Conservation (phyloP, 2,888 invertebrate genomes). For the Papilio demoleus region DNA sequence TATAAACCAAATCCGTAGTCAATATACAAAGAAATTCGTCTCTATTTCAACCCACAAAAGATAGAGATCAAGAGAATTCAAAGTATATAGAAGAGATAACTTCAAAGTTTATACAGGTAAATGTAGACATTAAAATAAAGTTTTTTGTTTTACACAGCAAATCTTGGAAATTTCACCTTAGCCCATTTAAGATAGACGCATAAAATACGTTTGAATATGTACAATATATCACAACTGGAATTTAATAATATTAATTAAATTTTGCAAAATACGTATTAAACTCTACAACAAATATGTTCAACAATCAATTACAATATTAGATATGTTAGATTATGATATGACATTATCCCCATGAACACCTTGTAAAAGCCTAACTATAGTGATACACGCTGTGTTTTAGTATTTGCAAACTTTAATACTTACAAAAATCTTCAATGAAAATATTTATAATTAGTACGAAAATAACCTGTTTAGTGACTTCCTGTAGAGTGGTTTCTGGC, state of each 20-base stretch:
- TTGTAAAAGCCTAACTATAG: constrained; percentile 25
- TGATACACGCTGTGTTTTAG: constrained; percentile 21
- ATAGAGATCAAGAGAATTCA: too few relatives aligned
- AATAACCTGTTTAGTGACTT: constrained; percentile 71
- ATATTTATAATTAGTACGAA: not conserved
- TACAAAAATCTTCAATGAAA: constrained; percentile 9
- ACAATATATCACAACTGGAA: not conserved
- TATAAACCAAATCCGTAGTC: too few relatives aligned
- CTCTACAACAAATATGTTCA: not conserved
- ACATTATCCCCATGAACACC: constrained; percentile 20
- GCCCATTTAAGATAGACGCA: not conserved
- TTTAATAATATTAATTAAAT: too few relatives aligned
- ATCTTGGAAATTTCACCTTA: not conserved
- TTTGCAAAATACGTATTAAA: too few relatives aligned
- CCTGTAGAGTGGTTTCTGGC: constrained; percentile 66
- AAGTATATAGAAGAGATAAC: too few relatives aligned
- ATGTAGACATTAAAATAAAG: too few relatives aligned
- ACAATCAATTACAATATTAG: constrained; percentile 7
- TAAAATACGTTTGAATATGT: not conserved
- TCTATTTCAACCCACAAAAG: too few relatives aligned
- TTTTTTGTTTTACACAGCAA: not conserved
- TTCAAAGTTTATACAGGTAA: too few relatives aligned
- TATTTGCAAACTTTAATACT: constrained; percentile 32
- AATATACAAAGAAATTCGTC: too few relatives aligned
- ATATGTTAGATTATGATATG: constrained; percentile 28